Conservation (phyloP, 1,140 invertebrate species). For the Caerostris extrusa region DNA sequence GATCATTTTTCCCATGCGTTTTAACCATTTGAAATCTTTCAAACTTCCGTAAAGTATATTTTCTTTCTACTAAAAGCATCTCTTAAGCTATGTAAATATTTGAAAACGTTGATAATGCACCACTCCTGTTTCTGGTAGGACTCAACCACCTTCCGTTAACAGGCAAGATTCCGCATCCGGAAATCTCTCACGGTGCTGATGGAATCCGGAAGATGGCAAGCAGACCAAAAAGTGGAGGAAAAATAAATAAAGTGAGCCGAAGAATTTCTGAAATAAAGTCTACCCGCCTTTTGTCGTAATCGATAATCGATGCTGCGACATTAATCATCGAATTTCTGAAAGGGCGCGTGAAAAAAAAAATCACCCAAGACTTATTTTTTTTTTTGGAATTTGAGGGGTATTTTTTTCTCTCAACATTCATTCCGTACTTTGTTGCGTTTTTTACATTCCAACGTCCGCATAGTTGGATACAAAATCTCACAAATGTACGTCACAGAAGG, state of each 20-base stretch:
- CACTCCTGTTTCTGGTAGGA: background rate
- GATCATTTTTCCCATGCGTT: no score
- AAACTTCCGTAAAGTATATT: background rate
- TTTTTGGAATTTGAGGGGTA: constrained; percentile 18
- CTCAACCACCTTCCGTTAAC: background rate
- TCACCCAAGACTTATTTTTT: background rate
- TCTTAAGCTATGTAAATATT: background rate
- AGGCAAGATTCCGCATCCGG: background rate
- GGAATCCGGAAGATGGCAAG: background rate
- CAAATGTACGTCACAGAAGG: background rate
- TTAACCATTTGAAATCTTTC: background rate
- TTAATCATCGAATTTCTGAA: constrained; percentile 56
- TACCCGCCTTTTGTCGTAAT: constrained; percentile 40
- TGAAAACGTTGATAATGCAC: background rate
- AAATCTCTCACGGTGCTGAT: constrained; percentile 40
- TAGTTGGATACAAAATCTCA: background rate
- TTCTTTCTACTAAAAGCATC: background rate
- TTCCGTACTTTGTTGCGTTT: background rate
- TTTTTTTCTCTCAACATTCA: background rate
- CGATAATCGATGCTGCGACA: constrained; percentile 52
- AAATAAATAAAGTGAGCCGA: background rate
- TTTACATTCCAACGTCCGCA: background rate
- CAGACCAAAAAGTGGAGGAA: background rate
- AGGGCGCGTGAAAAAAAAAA: background rate
- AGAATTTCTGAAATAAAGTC: constrained; percentile 53